These are phyloP conservation scores for Chromobotia macracanthus DNA, from an alignment of 2,797 vertebrate species.

Conservation along the genomic window DNA sequence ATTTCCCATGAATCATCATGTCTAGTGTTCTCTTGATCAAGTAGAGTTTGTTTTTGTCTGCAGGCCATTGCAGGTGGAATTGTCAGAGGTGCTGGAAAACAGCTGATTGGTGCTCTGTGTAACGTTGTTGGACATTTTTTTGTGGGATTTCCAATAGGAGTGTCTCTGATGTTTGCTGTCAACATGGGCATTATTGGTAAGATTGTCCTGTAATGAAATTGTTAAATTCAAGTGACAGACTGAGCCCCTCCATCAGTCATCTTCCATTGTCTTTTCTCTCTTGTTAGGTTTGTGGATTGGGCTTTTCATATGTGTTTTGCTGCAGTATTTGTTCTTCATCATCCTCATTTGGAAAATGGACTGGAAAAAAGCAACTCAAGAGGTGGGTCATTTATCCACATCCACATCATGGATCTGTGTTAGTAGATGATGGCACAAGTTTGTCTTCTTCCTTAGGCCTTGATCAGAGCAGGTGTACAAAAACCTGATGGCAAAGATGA, in stretches of 20 bases:
- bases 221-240: background rate
- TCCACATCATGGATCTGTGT: constrained; percentile 29
- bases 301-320: constrained; percentile 73
- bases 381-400: constrained; percentile 70
- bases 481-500: constrained; percentile 47
- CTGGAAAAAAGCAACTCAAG: constrained; percentile 82
- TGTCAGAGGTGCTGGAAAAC: constrained; percentile 84
- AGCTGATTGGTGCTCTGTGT: constrained; percentile 80
- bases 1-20: no score
- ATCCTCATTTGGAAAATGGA: constrained; percentile 79
- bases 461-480: constrained; percentile 67
- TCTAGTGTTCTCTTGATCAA: background rate
- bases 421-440: background rate
- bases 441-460: constrained; percentile 59
- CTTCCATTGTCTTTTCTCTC: background rate
- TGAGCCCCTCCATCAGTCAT: background rate
- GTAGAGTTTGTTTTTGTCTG: constrained; percentile 19
- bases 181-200: constrained; percentile 84
- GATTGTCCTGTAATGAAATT: background rate
- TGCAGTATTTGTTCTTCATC: constrained; percentile 78
- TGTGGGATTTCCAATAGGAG: constrained; percentile 83
- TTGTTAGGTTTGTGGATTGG: constrained; percentile 84
- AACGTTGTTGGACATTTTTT: constrained; percentile 81
- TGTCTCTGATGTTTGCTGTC: constrained; percentile 84
- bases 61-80: constrained; percentile 82